Base-by-base conservation (phyloP, 30 jellyfish, hydroid and myxozoan genomes). In the Chironex yamaguchii region DNA sequence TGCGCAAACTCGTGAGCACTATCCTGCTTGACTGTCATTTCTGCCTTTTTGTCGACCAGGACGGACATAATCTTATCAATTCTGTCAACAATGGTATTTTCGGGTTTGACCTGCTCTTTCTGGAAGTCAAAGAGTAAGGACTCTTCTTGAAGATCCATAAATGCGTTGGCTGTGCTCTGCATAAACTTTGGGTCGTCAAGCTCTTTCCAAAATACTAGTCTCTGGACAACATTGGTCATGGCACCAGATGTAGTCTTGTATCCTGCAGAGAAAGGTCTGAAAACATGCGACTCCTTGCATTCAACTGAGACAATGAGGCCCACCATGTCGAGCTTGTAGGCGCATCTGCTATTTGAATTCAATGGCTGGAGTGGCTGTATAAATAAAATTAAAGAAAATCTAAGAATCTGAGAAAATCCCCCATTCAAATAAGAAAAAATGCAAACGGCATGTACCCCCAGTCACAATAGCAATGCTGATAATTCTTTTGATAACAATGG, bases 191-290 rank as follows among this genome's bases (percentile, higher is more conserved):
- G 13, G 9, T 42, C 58, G 9, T 9, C 13, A 6, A 42, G 17
- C 17, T 42, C 58, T 6, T 42, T 17, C 58, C 9, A 6, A 6
- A 42, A 26, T 31, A 33, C 65, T 91, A 93, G 28, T 35, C 42
- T 49, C 68, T 93, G 98, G 34, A 80, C 80, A 12, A 95, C 97
- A 72, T 71, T 29, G 12, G 96, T 95, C 84, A 95, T 51, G 1
- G 97, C 99, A 28, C 99, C 99, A 0, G 99, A 69, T 35, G 97
- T 86, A 25, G 87, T 86, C 53, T 84, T 81, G 85, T 76, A 89
- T 42, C 99, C 99, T 52, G 97, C 97, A n/a, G 99, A 95, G 93
- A 95, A 95, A 49, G 99, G 99, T 82, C 96, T 89, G 93, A 95
- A 95, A n/a, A 89, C 53, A 95, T 95, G 99, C 50, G 85, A 77